phyloP scores from a whole-genome alignment of 2,113 vertebrate species.

The Poeciliopsis turrubarensis region DNA sequence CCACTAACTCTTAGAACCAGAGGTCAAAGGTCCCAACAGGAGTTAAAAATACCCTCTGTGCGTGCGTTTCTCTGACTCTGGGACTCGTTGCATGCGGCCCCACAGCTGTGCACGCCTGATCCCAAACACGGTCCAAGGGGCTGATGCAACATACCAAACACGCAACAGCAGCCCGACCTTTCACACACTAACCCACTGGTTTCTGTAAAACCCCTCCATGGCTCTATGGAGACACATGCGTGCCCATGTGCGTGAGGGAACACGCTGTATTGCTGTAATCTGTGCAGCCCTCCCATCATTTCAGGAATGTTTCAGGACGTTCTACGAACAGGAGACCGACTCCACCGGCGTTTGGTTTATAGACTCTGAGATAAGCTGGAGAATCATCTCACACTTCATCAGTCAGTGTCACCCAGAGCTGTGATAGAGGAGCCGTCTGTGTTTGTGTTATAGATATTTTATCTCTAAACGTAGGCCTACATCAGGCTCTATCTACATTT shows the following conservation, averaged over 20 bases:
- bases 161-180: constrained; percentile 67
- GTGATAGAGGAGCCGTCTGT: neutral
- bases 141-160: constrained; percentile 55
- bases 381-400: constrained; percentile 1
- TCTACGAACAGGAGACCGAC: neutral
- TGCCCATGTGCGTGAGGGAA: constrained; percentile 46
- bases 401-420: neutral
- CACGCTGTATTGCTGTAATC: constrained; percentile 13
- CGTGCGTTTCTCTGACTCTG: neutral
- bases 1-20: constrained; percentile 1
- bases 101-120: constrained; percentile 36
- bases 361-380: neutral
- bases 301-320: constrained; percentile 6
- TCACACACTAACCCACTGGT: constrained; percentile 74
- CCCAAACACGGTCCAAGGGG: constrained; percentile 3
- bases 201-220: constrained; percentile 23
- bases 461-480: neutral
- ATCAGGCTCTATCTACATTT: neutral
- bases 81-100: neutral
- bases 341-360: neutral
- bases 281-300: neutral
- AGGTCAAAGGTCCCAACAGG: neutral
- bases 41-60: constrained; percentile 31
- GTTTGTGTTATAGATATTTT: neutral
- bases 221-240: constrained; percentile 23